These are phyloP conservation scores for Ictalurus furcatus DNA, from an alignment of 2,113 vertebrate genomes.

Conservation along the genomic window DNA sequence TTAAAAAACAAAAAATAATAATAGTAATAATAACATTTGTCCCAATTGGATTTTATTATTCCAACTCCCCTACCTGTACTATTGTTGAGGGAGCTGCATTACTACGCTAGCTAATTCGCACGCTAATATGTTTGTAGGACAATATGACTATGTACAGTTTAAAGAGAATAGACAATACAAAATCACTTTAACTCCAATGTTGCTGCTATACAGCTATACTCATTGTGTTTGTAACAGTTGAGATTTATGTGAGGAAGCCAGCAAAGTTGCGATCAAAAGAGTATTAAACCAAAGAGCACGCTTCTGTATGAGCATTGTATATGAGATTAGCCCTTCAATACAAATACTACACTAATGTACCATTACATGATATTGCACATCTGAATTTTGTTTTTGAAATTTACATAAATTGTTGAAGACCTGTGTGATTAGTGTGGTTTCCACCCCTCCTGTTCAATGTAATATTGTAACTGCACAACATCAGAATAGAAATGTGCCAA, in stretches of 20 bases:
- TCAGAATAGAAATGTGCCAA: not conserved
- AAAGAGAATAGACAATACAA: too few species aligned
- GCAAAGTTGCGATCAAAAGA: not conserved
- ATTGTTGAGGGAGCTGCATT: too few species aligned
- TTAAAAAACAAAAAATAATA: not conserved
- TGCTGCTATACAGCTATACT: not conserved
- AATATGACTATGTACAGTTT: not conserved
- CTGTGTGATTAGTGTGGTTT: not conserved
- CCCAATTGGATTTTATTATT: not conserved
- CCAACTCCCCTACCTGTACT: not conserved
- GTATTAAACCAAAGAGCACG: not conserved
- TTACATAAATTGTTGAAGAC: not conserved
- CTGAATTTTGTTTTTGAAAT: not conserved
- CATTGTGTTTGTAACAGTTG: not conserved
- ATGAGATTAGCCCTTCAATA: conserved; percentile 6
- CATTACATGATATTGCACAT: not conserved
- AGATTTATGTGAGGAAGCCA: not conserved
- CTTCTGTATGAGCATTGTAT: not conserved
- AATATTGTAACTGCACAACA: not conserved
- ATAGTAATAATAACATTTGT: not conserved
- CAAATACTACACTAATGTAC: not conserved
- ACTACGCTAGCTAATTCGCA: not conserved
- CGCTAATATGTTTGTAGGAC: not conserved
- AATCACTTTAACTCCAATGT: not conserved
- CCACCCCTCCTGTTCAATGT: not conserved